A percentile compares a stretch with the other conserved stretches of the same genome.
Evolutionary conservation across 2,113 vertebrate genomes (phyloP).

Genomic region (Microcebus murinus): DNA sequence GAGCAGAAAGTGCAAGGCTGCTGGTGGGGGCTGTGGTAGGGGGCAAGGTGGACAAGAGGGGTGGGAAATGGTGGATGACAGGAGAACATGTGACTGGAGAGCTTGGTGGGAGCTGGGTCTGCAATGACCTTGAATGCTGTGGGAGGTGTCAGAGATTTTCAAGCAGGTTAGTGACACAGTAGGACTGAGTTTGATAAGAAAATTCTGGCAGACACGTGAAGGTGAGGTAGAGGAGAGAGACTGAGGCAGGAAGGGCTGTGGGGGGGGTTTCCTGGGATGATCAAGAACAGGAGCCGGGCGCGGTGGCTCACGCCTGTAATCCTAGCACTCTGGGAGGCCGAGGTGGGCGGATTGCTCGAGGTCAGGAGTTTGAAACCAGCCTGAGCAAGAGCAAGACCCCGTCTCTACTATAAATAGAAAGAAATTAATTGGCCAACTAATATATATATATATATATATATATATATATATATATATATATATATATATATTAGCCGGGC

Average conservation of each 20-base stretch:
- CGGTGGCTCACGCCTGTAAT: too few species aligned
- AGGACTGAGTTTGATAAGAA: conserved; percentile 20
- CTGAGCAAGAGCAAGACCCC: too few species aligned
- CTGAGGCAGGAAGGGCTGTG: background rate
- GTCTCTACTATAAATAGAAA: too few species aligned
- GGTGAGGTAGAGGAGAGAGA: background rate
- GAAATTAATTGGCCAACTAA: too few species aligned
- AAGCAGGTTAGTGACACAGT: background rate
- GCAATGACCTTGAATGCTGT: background rate
- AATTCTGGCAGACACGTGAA: background rate
- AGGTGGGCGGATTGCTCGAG: too few species aligned
- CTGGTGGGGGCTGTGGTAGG: too few species aligned
- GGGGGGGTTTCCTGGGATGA: background rate
- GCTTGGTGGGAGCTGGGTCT: background rate
- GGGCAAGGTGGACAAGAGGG: background rate
- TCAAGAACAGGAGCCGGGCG: background rate
- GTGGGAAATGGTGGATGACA: background rate
- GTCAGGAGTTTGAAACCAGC: too few species aligned
- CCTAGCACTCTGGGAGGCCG: too few species aligned
- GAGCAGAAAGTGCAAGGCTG: background rate
- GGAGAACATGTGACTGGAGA: background rate
- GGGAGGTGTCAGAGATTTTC: background rate
- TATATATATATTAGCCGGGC: too few species aligned
- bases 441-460: too few species aligned
- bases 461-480: too few species aligned